phyloP scores from a whole-genome alignment of 2,888 invertebrate species.

The Anoplius nigerrimus region DNA sequence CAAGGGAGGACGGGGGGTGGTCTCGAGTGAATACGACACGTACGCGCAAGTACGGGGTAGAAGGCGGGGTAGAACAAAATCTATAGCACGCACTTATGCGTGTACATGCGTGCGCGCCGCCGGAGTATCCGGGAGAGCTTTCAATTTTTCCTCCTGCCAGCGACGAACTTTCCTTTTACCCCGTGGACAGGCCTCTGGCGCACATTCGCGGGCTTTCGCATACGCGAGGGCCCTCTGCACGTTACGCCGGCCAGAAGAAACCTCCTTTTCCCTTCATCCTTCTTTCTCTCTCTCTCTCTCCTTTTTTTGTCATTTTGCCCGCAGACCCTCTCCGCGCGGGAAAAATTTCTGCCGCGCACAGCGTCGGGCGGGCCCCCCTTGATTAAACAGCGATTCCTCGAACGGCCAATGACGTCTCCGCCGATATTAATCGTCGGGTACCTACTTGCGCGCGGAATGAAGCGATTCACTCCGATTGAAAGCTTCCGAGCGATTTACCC shows the following conservation, averaged over 20 bases:
- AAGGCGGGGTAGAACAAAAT: constrained; percentile 52
- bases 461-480: too few relatives aligned
- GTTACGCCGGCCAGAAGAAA: too few relatives aligned
- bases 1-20: constrained; percentile 13
- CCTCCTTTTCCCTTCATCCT: too few relatives aligned
- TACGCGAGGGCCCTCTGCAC: neutral
- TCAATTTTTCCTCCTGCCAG: constrained; percentile 48
- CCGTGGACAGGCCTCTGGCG: too few relatives aligned
- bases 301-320: neutral
- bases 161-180: constrained; percentile 17
- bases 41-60: constrained; percentile 45
- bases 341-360: too few relatives aligned
- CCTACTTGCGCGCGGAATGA: too few relatives aligned
- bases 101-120: constrained; percentile 43
- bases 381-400: too few relatives aligned
- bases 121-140: constrained; percentile 43
- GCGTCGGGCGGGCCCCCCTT: too few relatives aligned
- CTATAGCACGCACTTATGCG: constrained; percentile 54
- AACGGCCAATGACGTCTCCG: too few relatives aligned
- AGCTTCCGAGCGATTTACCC: too few relatives aligned
- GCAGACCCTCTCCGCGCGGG: neutral
- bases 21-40: constrained; percentile 68
- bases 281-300: neutral
- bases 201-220: too few relatives aligned
- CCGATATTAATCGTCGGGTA: too few relatives aligned